A percentile compares a stretch with the other conserved stretches of the same genome.
These are phyloP conservation scores for Corythaeola cristata DNA, from an alignment of 2,113 vertebrate genomes.

Conservation along the genomic window DNA sequence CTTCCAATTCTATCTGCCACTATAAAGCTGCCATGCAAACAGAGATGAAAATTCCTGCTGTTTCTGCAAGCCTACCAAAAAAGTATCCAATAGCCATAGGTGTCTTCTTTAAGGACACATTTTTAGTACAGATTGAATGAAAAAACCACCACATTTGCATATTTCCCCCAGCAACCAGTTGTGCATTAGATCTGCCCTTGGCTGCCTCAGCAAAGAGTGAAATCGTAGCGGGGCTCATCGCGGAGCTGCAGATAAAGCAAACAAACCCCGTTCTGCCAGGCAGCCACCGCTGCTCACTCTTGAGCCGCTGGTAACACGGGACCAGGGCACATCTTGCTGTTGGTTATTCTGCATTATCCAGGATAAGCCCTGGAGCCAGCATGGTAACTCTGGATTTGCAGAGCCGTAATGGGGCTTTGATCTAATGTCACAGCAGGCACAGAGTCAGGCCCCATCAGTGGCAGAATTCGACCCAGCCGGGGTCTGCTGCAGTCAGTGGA, in stretches of 20 bases:
- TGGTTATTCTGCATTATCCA: not conserved
- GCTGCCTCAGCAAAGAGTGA: not conserved
- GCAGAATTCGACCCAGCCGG: not conserved
- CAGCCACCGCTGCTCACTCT: not conserved
- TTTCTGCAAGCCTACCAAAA: not conserved
- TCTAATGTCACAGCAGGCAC: not conserved
- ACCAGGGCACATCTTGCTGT: not conserved
- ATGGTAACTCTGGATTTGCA: not conserved
- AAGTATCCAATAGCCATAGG: not conserved
- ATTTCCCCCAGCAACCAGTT: not conserved
- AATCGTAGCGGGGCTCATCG: accelerated
- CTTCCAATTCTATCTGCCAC: not conserved
- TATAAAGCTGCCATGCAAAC: not conserved
- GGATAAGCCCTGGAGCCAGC: not conserved
- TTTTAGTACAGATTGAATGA: not conserved
- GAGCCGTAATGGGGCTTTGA: slow-evolving; percentile 13
- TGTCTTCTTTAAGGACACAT: not conserved
- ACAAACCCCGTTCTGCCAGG: not conserved
- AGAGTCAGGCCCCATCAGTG: not conserved
- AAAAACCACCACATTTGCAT: not conserved
- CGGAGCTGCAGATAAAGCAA: not conserved
- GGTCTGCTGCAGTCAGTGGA: not conserved
- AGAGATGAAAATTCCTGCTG: not conserved
- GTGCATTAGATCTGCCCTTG: not conserved
- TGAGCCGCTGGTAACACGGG: accelerated